Conservation (phyloP, 2,888 invertebrate species). For the Myopa tessellatipennis region DNA sequence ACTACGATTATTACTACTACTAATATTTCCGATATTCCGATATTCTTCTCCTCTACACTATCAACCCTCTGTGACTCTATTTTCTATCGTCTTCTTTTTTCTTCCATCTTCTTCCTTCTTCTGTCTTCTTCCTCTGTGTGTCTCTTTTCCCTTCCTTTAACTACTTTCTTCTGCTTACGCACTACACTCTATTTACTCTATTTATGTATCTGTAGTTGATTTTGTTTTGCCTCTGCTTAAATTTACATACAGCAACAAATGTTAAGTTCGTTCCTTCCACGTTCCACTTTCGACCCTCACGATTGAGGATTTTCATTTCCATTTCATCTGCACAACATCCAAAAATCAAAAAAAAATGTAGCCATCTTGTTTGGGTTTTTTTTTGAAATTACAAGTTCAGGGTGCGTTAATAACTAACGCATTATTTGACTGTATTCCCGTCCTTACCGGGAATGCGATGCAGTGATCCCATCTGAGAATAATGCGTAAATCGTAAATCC, state of each 20-base stretch:
- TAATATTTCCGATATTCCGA: not conserved
- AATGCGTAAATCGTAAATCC: conserved; percentile 26
- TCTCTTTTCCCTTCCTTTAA: not conserved
- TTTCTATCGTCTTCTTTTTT: not conserved
- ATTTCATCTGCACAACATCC: no score
- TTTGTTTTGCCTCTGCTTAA: not conserved
- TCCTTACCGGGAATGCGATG: not conserved
- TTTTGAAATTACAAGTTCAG: not conserved
- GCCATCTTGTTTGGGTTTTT: no score
- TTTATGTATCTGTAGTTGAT: not conserved
- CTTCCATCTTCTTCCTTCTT: not conserved
- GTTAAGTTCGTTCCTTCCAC: no score
- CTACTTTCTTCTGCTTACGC: not conserved
- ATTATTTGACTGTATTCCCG: not conserved
- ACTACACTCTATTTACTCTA: not conserved
- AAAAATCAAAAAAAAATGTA: no score
- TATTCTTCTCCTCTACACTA: not conserved
- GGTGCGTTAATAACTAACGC: conserved; percentile 16
- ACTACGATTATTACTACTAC: not conserved
- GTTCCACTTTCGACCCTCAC: no score
- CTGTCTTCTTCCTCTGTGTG: not conserved
- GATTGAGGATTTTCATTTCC: no score
- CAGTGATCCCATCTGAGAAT: conserved; percentile 21
- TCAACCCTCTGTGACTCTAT: not conserved
- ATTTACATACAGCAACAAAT: no score